Percentiles rank a stretch among this genome's conserved stretches.
These are phyloP conservation scores for Philantomba maxwellii DNA, from an alignment of 2,113 vertebrate genomes.

Conservation along the genomic window DNA sequence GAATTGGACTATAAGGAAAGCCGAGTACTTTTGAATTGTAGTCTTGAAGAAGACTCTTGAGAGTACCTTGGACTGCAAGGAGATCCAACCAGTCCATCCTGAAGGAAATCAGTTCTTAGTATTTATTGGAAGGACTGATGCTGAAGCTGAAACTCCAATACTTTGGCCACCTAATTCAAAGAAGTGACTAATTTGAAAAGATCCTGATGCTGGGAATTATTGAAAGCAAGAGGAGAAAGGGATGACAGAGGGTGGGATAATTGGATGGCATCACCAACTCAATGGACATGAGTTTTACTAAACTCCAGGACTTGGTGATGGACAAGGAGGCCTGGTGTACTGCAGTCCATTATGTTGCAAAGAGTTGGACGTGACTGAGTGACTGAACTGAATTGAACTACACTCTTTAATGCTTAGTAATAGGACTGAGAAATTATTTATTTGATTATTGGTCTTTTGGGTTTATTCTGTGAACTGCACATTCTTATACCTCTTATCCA, in stretches of 20 bases:
- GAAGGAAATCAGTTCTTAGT: neutral
- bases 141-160: neutral
- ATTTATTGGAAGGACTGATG: neutral
- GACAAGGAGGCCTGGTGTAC: neutral
- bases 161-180: neutral
- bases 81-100: neutral
- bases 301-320: neutral
- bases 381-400: neutral
- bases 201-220: neutral
- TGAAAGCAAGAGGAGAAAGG: neutral
- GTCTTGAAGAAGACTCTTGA: neutral
- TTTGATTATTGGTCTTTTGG: neutral
- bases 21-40: neutral
- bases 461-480: neutral
- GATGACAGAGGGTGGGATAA: neutral
- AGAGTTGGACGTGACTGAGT: neutral
- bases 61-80: neutral
- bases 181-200: neutral
- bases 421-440: neutral
- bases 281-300: neutral
- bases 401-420: neutral
- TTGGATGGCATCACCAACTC: neutral
- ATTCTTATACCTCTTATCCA: neutral
- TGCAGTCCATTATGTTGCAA: neutral
- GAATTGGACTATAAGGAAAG: neutral